These are phyloP conservation scores for Microplitis mediator DNA, from an alignment of 1,140 invertebrate genomes.

Conservation along the genomic window DNA sequence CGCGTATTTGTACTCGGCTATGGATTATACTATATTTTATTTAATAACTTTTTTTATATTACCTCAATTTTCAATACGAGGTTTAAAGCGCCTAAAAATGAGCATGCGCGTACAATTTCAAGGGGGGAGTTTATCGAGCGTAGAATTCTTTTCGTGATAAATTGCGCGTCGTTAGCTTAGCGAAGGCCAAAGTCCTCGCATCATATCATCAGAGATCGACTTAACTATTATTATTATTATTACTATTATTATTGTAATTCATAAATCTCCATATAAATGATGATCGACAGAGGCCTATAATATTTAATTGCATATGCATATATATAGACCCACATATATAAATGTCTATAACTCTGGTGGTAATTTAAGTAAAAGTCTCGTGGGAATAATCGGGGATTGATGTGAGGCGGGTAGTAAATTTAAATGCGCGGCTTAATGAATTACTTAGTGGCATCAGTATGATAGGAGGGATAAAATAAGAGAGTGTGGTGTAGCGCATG, in stretches of 20 bases:
- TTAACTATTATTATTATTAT: neutral
- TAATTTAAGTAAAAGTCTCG: neutral
- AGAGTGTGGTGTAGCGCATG: no score
- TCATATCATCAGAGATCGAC: neutral
- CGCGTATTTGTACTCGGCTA: neutral
- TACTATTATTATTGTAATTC: neutral
- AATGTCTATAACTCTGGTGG: no score
- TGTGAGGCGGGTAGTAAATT: no score
- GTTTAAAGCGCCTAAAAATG: constrained; percentile 8
- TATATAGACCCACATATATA: no score
- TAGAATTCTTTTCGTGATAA: constrained; percentile 34
- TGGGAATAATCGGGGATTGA: no score
- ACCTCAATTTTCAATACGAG: neutral
- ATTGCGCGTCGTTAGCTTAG: constrained; percentile 27
- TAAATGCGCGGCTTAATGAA: no score
- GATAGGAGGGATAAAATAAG: no score
- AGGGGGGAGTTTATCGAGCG: constrained; percentile 34
- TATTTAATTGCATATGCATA: no score
- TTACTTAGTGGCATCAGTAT: no score
- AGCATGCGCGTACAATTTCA: constrained; percentile 25
- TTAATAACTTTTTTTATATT: neutral
- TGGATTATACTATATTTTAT: neutral
- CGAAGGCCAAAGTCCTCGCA: constrained; percentile 13
- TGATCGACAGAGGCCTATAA: neutral
- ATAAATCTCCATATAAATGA: neutral